phyloP scores from a whole-genome alignment of 2,888 invertebrate species.

The Margaritifera margaritifera region DNA sequence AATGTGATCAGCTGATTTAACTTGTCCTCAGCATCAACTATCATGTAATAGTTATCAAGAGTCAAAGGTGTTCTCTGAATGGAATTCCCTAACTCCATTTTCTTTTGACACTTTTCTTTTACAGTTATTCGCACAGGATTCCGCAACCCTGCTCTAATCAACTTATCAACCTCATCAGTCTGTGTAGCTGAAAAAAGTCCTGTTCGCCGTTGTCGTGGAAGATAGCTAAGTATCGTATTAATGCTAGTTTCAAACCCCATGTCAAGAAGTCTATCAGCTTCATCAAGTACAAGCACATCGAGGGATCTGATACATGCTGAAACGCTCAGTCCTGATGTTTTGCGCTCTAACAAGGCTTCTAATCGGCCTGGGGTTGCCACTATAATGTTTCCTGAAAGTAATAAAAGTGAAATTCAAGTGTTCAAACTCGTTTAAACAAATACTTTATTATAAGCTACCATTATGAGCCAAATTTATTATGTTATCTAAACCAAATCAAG shows the following conservation, averaged over 20 bases:
- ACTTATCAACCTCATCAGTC: conserved; percentile 91
- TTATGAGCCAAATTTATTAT: too few species aligned
- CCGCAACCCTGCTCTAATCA: conserved; percentile 92
- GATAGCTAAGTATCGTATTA: conserved; percentile 89
- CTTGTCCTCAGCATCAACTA: conserved; percentile 78
- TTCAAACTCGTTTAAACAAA: not conserved
- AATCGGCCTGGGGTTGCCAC: conserved; percentile 96
- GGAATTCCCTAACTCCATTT: conserved; percentile 6
- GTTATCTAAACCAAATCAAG: too few species aligned
- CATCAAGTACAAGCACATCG: conserved; percentile 95
- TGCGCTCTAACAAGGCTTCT: conserved; percentile 81
- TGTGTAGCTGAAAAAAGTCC: conserved; percentile 99
- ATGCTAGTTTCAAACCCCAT: conserved; percentile 90
- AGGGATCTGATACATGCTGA: conserved; percentile 81
- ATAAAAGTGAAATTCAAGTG: not conserved
- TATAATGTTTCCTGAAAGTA: conserved; percentile 81
- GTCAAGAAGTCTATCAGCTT: conserved; percentile 95
- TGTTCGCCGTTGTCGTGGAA: conserved; percentile 94
- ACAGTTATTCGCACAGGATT: conserved; percentile 94
- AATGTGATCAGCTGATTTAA: conserved; percentile 86
- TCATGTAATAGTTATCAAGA: conserved; percentile 82
- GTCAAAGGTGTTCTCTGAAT: conserved; percentile 74
- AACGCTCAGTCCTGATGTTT: conserved; percentile 71
- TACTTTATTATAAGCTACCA: not conserved
- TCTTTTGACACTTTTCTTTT: conserved; percentile 82